phyloP scores from a whole-genome alignment of 2,113 vertebrate genomes.

The Pachycephala philippinensis region DNA sequence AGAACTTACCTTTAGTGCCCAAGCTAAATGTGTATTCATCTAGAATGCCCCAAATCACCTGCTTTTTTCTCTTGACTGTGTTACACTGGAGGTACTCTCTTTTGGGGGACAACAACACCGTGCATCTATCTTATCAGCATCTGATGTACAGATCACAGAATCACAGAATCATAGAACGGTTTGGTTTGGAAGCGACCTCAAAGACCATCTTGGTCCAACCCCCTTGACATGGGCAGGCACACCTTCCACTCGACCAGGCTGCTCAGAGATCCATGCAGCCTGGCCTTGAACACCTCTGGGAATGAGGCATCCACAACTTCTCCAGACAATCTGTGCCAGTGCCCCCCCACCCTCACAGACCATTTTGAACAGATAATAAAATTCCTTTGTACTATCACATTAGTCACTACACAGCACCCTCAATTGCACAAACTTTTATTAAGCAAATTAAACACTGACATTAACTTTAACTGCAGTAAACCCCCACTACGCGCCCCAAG shows the following conservation, averaged over 20 bases:
- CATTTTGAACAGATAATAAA: not conserved
- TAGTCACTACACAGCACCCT: not conserved
- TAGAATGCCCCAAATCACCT: not conserved
- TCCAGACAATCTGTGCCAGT: not conserved
- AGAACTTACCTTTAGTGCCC: not conserved
- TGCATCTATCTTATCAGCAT: not conserved
- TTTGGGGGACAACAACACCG: not conserved
- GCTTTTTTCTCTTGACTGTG: not conserved
- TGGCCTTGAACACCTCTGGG: not conserved
- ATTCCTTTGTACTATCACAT: not conserved
- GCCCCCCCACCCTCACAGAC: not conserved
- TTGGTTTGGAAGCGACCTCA: not conserved
- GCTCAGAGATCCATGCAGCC: not conserved
- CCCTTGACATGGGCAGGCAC: not conserved
- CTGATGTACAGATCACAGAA: not conserved
- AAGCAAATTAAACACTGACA: not conserved
- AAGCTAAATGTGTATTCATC: not conserved
- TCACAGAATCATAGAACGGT: not conserved
- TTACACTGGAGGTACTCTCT: not conserved
- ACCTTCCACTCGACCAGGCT: not conserved
- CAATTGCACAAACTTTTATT: not conserved
- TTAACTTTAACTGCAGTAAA: not conserved
- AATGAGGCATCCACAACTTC: not conserved
- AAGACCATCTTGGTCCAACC: not conserved
- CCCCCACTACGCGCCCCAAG: not conserved